Evolutionary conservation across 2,888 invertebrate genomes (phyloP).

Genomic region (Brachylomia viminalis): DNA sequence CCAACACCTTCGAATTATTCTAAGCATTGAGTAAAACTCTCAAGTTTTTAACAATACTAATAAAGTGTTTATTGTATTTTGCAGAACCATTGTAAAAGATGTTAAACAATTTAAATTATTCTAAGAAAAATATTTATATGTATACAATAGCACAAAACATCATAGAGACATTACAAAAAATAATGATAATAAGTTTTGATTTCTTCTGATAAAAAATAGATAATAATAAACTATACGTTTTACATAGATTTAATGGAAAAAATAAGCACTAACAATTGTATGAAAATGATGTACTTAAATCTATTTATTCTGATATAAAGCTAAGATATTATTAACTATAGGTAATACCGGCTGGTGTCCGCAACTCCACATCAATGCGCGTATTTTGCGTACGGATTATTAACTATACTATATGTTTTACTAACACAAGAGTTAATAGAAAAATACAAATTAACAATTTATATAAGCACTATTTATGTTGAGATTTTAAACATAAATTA

Average conservation of each 20-base stretch:
- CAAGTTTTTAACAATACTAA: conserved; percentile 3
- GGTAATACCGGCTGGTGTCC: no score
- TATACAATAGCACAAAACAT: not conserved
- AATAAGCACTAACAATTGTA: conserved; percentile 22
- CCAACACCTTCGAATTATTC: not conserved
- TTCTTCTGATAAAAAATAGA: not conserved
- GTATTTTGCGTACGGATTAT: no score
- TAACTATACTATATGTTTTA: not conserved
- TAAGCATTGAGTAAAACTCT: not conserved
- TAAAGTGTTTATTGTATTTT: not conserved
- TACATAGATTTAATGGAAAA: conserved; percentile 11
- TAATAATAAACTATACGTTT: conserved; percentile 1
- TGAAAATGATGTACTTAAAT: not conserved
- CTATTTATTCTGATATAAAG: not conserved
- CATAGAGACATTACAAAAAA: not conserved
- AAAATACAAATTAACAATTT: conserved; percentile 10
- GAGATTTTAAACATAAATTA: conserved; percentile 36
- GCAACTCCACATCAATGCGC: no score
- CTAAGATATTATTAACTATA: not conserved
- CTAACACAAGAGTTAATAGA: not conserved
- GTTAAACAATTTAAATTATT: not conserved
- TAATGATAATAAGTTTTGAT: not conserved
- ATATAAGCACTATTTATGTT: not conserved
- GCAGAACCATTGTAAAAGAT: not conserved
- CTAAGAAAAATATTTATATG: not conserved